These are phyloP conservation scores for Theristus sp. DNA, from an alignment of 2,888 invertebrate genomes.

Conservation along the genomic window DNA sequence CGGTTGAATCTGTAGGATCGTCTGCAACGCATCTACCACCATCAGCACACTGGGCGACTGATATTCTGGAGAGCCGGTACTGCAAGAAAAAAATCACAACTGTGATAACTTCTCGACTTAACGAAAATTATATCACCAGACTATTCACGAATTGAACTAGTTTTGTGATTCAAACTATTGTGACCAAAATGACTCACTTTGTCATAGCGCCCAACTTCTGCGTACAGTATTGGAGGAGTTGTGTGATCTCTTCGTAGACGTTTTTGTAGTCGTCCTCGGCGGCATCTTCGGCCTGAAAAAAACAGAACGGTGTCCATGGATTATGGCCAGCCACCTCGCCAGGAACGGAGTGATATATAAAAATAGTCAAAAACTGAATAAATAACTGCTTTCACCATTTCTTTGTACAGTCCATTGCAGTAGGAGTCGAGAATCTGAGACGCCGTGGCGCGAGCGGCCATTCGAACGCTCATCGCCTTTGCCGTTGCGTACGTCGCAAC, in stretches of 20 bases:
- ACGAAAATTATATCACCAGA: too few species aligned
- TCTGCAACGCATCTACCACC: slow-evolving; percentile 8
- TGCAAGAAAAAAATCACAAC: slow-evolving; percentile 62
- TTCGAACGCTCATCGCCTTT: slow-evolving; percentile 41
- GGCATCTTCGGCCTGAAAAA: slow-evolving; percentile 6
- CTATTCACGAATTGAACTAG: slow-evolving; percentile 31
- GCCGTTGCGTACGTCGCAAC: slow-evolving; percentile 6
- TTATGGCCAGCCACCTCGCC: too few species aligned
- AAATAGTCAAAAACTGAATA: not conserved
- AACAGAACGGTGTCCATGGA: too few species aligned
- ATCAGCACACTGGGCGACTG: slow-evolving; percentile 8
- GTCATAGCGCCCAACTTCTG: slow-evolving; percentile 63
- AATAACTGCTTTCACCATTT: slow-evolving; percentile 35
- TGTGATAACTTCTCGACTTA: too few species aligned
- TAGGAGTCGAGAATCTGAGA: slow-evolving; percentile 70
- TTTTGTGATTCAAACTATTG: slow-evolving; percentile 55
- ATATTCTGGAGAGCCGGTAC: slow-evolving; percentile 10
- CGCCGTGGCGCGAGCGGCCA: slow-evolving; percentile 70
- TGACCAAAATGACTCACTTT: slow-evolving; percentile 43
- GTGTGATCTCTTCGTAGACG: slow-evolving; percentile 52
- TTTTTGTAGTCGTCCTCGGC: slow-evolving; percentile 1
- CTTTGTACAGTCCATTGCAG: slow-evolving; percentile 47
- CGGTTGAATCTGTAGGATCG: slow-evolving; percentile 17
- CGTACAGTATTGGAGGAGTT: slow-evolving; percentile 44
- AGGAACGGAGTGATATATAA: not conserved